phyloP scores from a whole-genome alignment of 2,113 vertebrate species.

The Argyrosomus japonicus region DNA sequence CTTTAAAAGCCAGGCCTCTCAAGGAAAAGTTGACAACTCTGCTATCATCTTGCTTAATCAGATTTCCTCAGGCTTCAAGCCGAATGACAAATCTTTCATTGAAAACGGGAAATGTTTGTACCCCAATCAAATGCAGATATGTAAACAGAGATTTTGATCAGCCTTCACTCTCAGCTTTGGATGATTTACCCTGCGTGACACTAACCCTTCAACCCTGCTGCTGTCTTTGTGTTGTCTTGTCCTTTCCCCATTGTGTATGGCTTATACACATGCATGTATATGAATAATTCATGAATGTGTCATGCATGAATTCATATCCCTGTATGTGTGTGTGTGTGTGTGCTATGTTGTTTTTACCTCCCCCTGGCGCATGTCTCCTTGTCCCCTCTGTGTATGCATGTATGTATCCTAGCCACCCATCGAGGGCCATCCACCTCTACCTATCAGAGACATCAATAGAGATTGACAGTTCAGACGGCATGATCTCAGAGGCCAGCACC shows the following conservation, averaged over 20 bases:
- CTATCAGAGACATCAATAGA: conserved; percentile 66
- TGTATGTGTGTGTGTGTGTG: conserved; percentile 29
- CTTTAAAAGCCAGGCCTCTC: neutral
- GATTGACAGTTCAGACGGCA: conserved; percentile 79
- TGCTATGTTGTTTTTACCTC: conserved; percentile 26
- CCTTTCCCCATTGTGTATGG: conserved; percentile 31
- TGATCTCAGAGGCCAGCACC: conserved; percentile 77
- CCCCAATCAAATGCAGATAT: conserved; percentile 18
- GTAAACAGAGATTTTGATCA: conserved; percentile 25
- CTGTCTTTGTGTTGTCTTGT: conserved; percentile 51
- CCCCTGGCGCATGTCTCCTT: conserved; percentile 29
- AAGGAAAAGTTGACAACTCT: conserved; percentile 12
- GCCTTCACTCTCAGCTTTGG: conserved; percentile 8
- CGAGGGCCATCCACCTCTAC: conserved; percentile 70
- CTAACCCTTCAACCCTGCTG: conserved; percentile 57
- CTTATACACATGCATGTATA: conserved; percentile 38
- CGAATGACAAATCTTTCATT: neutral
- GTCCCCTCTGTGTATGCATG: conserved; percentile 14
- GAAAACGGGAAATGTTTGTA: conserved; percentile 6
- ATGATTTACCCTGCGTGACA: conserved; percentile 30
- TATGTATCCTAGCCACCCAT: conserved; percentile 70
- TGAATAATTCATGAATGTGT: conserved; percentile 57
- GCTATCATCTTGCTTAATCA: conserved; percentile 4
- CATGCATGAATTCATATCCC: conserved; percentile 44
- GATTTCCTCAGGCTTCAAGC: conserved; percentile 34